Percentiles rank a stretch among this genome's conserved stretches.
Conservation (phyloP, 2,888 invertebrate species). For the Monoplex corrugatus region DNA sequence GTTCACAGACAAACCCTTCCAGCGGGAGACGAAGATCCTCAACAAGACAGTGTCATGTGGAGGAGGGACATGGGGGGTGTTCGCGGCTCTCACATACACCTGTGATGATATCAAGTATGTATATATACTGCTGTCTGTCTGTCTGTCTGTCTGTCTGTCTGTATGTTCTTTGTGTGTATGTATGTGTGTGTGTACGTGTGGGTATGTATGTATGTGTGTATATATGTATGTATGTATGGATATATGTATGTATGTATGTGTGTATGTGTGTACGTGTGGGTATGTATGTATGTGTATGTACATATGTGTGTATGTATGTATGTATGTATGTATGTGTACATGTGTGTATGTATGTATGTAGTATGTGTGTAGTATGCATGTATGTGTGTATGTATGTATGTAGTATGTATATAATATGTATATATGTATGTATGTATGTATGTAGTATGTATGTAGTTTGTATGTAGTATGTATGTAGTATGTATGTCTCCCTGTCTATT, state of each 20-base stretch:
- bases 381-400: slow-evolving; percentile 15
- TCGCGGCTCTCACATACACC: slow-evolving; percentile 24
- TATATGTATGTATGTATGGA: neutral
- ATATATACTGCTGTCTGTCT: neutral
- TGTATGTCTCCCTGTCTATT: neutral
- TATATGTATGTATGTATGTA: too few species aligned
- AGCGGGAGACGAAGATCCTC: neutral
- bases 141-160: neutral
- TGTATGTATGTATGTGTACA: slow-evolving; percentile 28
- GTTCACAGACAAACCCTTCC: slow-evolving; percentile 33
- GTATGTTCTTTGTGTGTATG: neutral
- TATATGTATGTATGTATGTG: slow-evolving; percentile 2
- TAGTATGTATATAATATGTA: too few species aligned
- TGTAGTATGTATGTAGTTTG: too few species aligned
- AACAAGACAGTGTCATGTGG: slow-evolving; percentile 27
- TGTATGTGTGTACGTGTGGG: neutral
- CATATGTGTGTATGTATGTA: neutral
- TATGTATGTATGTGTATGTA: neutral
- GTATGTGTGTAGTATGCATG: neutral
- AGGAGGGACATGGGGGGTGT: slow-evolving; percentile 35
- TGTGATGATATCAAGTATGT: slow-evolving; percentile 44
- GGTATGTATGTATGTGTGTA: neutral
- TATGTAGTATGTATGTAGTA: too few species aligned
- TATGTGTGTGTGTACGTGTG: neutral
- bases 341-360: slow-evolving; percentile 18